Evolutionary conservation across 2,113 vertebrate genomes (phyloP).

Genomic region (Grammatotria lemairii): DNA sequence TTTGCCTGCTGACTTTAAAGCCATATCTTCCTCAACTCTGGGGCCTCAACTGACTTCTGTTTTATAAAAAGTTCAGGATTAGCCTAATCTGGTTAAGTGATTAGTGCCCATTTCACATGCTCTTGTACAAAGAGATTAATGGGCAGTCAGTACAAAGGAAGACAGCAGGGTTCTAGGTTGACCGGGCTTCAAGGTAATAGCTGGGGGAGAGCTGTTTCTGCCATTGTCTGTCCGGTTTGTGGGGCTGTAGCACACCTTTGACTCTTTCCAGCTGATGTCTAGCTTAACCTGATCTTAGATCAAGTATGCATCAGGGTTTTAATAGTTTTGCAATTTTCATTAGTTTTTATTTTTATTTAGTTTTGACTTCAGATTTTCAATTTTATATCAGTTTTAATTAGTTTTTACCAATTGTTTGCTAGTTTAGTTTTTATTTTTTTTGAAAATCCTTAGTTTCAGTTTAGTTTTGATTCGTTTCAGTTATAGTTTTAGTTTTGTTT

Average conservation of each 20-base stretch:
- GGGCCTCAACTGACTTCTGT: neutral
- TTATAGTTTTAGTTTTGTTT: too few species aligned
- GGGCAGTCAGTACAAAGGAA: constrained; percentile 14
- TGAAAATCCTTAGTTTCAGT: too few species aligned
- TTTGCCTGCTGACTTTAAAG: neutral
- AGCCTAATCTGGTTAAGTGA: constrained; percentile 73
- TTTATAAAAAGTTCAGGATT: constrained; percentile 73
- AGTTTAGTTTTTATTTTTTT: too few species aligned
- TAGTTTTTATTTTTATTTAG: too few species aligned
- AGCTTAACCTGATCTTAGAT: neutral
- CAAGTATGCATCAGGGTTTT: neutral
- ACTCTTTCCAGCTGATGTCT: neutral
- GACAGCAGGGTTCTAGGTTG: neutral
- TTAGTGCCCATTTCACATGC: constrained; percentile 59
- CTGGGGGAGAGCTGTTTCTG: neutral
- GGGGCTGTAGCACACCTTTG: neutral
- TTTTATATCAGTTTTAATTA: too few species aligned
- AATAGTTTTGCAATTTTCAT: too few species aligned
- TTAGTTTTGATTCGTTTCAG: too few species aligned
- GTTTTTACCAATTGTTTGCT: too few species aligned
- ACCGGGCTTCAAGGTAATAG: neutral
- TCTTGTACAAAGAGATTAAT: constrained; percentile 46
- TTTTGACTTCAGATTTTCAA: too few species aligned
- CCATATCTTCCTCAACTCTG: neutral
- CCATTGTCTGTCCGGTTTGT: neutral